These are phyloP conservation scores for Lophius americanus DNA, from an alignment of 2,797 vertebrate genomes.

Conservation along the genomic window DNA sequence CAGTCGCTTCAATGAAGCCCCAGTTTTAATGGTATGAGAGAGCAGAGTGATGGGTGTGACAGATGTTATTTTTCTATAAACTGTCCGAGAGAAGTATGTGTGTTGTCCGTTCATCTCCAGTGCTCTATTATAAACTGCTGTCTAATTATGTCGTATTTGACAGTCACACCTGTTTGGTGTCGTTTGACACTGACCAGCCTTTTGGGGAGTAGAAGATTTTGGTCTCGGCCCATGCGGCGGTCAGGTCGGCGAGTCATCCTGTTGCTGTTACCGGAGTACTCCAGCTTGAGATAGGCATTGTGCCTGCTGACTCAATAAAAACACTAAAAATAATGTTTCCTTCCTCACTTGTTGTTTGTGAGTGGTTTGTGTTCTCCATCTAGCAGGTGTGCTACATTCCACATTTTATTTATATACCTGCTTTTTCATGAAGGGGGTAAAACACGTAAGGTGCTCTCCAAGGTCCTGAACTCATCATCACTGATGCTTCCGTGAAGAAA, in stretches of 20 bases:
- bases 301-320: slow-evolving; percentile 72
- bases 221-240: slow-evolving; percentile 37
- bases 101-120: slow-evolving; percentile 45
- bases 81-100: slow-evolving; percentile 48
- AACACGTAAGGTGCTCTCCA: slow-evolving; percentile 48
- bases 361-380: not conserved
- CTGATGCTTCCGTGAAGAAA: slow-evolving; percentile 31
- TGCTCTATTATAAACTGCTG: slow-evolving; percentile 52
- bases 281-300: slow-evolving; percentile 38
- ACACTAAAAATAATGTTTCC: slow-evolving; percentile 3
- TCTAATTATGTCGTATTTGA: slow-evolving; percentile 32
- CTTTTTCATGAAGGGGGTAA: not conserved
- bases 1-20: slow-evolving; percentile 76
- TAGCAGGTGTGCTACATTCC: not conserved
- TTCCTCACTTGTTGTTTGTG: not conserved
- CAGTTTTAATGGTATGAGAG: slow-evolving; percentile 38
- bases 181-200: slow-evolving; percentile 34
- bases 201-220: slow-evolving; percentile 5
- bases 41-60: slow-evolving; percentile 37
- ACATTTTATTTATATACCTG: not conserved
- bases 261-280: slow-evolving; percentile 23
- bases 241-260: slow-evolving; percentile 46
- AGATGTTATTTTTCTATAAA: slow-evolving; percentile 80
- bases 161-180: slow-evolving; percentile 30
- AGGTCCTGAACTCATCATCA: slow-evolving; percentile 49